Conservation (phyloP, 2,113 vertebrate species). For the Cettia cetti region DNA sequence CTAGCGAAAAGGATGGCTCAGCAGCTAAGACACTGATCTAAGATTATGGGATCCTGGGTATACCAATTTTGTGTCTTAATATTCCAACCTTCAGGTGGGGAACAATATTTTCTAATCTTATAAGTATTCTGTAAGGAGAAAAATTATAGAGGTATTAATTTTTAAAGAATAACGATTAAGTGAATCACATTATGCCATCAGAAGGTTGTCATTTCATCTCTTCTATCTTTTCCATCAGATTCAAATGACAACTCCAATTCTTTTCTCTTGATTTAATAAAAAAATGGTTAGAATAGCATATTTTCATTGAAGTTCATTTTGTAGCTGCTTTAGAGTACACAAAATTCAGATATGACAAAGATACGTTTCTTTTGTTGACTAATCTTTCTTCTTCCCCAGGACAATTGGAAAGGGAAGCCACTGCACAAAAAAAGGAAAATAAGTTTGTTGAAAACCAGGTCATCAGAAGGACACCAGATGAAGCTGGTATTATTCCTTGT, state of each 20-base stretch:
- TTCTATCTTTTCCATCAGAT: neutral
- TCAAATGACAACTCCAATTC: neutral
- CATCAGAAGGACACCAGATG: neutral
- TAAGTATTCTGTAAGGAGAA: neutral
- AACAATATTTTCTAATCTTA: neutral
- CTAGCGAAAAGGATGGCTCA: neutral
- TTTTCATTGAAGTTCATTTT: neutral
- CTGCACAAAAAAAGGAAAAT: neutral
- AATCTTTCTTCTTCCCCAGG: neutral
- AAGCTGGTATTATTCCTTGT: neutral
- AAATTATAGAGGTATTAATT: neutral
- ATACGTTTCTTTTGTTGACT: neutral
- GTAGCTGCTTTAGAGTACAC: neutral
- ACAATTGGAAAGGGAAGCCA: neutral
- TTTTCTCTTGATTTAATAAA: neutral
- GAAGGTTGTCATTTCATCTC: neutral
- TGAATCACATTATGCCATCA: neutral
- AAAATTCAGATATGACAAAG: neutral
- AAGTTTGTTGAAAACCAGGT: neutral
- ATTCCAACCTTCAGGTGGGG: neutral
- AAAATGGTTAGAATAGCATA: neutral
- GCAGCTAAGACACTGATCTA: neutral
- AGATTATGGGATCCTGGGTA: neutral
- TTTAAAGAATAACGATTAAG: neutral
- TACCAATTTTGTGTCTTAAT: neutral